Evolutionary conservation across 1,140 invertebrate genomes (phyloP).

Genomic region (Phenacoccus solenopsis): DNA sequence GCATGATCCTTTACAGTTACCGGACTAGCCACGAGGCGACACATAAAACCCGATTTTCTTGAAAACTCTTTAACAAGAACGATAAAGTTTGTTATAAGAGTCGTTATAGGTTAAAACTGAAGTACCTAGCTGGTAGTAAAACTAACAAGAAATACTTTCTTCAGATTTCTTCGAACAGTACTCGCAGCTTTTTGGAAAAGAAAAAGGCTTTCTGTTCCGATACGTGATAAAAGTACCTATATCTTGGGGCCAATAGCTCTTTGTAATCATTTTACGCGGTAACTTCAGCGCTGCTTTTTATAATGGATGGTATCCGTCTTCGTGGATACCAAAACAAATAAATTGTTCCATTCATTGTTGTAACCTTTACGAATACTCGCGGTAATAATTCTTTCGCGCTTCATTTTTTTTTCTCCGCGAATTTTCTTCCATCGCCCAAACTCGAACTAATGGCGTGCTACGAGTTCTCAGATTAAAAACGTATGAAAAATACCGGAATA

Average conservation of each 20-base stretch:
- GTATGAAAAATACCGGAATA: neutral
- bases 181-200: neutral
- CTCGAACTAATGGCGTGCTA: neutral
- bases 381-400: neutral
- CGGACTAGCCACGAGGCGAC: no score
- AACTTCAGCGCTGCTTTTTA: constrained; percentile 1
- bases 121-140: neutral
- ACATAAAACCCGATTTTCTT: no score
- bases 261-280: constrained; percentile 16
- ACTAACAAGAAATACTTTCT: neutral
- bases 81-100: constrained; percentile 2
- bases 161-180: neutral
- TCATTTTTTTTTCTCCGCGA: neutral
- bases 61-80: neutral
- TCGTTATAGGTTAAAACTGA: neutral
- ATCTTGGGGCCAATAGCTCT: constrained; percentile 11
- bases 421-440: neutral
- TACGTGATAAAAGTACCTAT: constrained; percentile 10
- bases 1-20: no score
- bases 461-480: neutral
- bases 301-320: constrained; percentile 10
- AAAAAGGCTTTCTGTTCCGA: constrained; percentile 6
- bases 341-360: constrained; percentile 12
- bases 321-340: constrained; percentile 12
- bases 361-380: neutral